Conservation (phyloP, 2,888 invertebrate species). For the Malthinus seriepunctatus region DNA sequence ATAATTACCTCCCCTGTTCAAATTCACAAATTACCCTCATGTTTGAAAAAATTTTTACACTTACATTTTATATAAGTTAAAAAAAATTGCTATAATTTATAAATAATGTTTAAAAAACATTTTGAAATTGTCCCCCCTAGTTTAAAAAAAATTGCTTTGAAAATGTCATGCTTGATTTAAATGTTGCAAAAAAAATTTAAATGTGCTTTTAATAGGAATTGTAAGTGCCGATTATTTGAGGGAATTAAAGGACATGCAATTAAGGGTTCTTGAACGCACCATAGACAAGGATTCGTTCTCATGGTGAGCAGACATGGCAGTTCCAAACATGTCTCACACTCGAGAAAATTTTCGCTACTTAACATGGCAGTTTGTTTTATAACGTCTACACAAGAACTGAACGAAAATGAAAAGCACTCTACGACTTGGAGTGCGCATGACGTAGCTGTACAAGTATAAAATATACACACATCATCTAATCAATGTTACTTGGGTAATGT, state of each 20-base stretch:
- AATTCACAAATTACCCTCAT: no score
- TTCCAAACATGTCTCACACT: conserved; percentile 34
- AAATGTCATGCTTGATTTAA: background rate
- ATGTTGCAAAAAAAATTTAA: background rate
- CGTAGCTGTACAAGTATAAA: conserved; percentile 33
- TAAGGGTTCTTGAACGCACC: conserved; percentile 29
- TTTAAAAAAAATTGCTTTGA: background rate
- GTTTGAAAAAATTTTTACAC: no score
- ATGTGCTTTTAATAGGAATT: conserved; percentile 12
- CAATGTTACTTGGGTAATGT: conserved; percentile 30
- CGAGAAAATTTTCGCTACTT: conserved; percentile 26
- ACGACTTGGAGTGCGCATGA: conserved; percentile 30
- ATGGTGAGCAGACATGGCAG: conserved; percentile 36
- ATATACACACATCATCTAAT: conserved; percentile 29
- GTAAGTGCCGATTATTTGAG: background rate
- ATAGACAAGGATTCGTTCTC: conserved; percentile 34
- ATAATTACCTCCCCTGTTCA: no score
- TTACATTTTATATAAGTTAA: no score
- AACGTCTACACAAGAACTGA: conserved; percentile 33
- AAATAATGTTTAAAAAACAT: no score
- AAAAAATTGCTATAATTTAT: no score
- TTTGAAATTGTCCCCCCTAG: no score
- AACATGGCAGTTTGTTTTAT: conserved; percentile 30
- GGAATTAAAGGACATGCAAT: conserved; percentile 14
- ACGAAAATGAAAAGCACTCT: conserved; percentile 28